Evolutionary conservation across 2,888 invertebrate genomes (phyloP).

Genomic region (Pristionchus mayeri): DNA sequence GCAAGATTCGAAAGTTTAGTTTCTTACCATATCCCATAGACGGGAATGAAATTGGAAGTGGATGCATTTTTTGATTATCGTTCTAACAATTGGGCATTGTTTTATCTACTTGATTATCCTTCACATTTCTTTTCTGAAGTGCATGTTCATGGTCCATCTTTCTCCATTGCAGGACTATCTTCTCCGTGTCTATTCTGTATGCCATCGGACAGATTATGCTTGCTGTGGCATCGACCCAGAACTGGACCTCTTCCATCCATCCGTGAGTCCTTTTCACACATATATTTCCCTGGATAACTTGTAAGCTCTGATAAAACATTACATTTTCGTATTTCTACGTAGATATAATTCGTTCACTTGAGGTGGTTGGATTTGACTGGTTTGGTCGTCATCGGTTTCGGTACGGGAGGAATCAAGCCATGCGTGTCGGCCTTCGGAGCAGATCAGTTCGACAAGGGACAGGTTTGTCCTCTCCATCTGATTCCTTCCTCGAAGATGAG

Average conservation of each 20-base stretch:
- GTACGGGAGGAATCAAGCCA: slow-evolving; percentile 80
- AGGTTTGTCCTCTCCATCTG: neutral
- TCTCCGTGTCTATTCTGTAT: slow-evolving; percentile 92
- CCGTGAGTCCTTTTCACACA: slow-evolving; percentile 58
- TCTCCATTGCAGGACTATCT: slow-evolving; percentile 84
- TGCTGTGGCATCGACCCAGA: slow-evolving; percentile 80
- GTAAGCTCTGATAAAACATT: neutral
- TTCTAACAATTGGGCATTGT: no score
- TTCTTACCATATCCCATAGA: no score
- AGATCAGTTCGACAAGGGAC: slow-evolving; percentile 78
- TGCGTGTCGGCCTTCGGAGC: slow-evolving; percentile 80
- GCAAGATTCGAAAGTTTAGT: slow-evolving; percentile 40
- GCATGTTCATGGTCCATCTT: no score
- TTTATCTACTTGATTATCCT: no score
- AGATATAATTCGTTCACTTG: slow-evolving; percentile 38
- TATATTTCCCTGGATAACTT: neutral
- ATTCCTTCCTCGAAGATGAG: slow-evolving; percentile 54
- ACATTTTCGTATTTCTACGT: neutral
- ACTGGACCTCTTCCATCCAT: slow-evolving; percentile 65
- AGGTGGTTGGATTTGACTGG: slow-evolving; percentile 74
- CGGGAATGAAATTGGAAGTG: no score
- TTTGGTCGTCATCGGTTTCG: slow-evolving; percentile 78
- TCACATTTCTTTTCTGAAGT: no score
- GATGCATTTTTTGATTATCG: no score
- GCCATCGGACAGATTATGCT: slow-evolving; percentile 87